Base-by-base conservation (phyloP, 2,797 vertebrate genomes). In the Microctenopoma steveboyesi region DNA sequence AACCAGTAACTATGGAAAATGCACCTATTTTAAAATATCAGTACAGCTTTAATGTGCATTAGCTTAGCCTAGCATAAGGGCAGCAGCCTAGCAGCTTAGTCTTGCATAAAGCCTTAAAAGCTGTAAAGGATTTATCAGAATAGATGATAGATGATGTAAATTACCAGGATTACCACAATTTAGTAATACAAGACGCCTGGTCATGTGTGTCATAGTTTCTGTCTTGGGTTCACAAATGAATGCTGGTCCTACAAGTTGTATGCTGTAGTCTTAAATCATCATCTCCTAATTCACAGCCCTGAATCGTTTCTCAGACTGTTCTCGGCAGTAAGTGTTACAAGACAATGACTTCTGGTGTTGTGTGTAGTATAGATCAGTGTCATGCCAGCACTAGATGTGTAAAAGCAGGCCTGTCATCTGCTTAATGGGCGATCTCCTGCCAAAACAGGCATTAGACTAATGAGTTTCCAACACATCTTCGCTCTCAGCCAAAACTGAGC, bases 361-460 rank as follows among this genome's bases (percentile, higher is more conserved):
- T 71, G 56, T 39, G 15, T n/a, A 25, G 39, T 25, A 48, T 7
- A 2, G 49, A 76, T 22, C 22, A 46, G 61, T 83, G 83, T 77
- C 47, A 16, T 18, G 62, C 66, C 61, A 57, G 55, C 72, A 35
- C 27, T 12, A 16, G n/a, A 72, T 72, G 33, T 16, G 37, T 55
- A 40, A 25, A 67, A 72, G 55, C 73, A 37, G 30, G 42, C 2
- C 62, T 61, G 56, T 51, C 63, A 64, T 78, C 42, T 12, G 46
- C 42, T 35, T 52, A 53, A 61, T 64, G 52, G 54, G 47, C 33
- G 53, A 69, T 55, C 65, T 35, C 16, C 48, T 58, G 81, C 76
- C 84, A 88, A 75, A 60, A 39, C 16, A 27, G 57, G 63, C 76
- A 72, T 85, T 81, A 70, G 43, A 62, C 70, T 73, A 66, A 88